Base-by-base conservation (phyloP, 2,113 vertebrate genomes). In the Phalacrocorax brasilianus region DNA sequence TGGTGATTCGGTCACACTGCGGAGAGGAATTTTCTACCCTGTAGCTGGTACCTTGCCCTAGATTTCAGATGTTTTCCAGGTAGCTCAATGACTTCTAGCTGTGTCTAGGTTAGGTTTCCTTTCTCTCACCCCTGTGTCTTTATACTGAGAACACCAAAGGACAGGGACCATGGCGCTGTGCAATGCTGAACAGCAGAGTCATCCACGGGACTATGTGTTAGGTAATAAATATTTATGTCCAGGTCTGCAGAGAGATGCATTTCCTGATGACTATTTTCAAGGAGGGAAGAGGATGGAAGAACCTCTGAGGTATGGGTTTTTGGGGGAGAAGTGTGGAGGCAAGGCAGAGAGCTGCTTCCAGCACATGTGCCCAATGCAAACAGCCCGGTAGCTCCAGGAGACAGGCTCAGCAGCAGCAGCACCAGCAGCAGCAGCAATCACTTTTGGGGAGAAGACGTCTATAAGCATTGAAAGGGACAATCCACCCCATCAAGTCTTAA, bases 131-230 rank as follows among this genome's bases (percentile, higher is more conserved):
- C 22, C 20, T 21, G 24, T 49, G 9, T 24, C 27, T 67, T 68
- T 72, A 5, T 21, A 16, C 19, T 20, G 23, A 53, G 50, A 76
- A 24, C 15, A 56, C 32, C 47, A n/a, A 62, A 82, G 74, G 44
- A 42, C 30, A 50, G n/a, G 11, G 76, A 42, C 8, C 8, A 6
- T 0, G 0, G 35, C 1, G 2, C 72, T 30, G 67, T 63, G 55
- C 56, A 62, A 74, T 1, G 6, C 5, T 59, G 53, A 78, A 61
- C n/a, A 47, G 70, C 68, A 68, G 11, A 78, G 67, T 38, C 50
- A 93, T n/a, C 26, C 5, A 3, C 3, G 13, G 17, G 55, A 74
- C 22, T 4, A 0, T 14, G 14, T 24, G 42, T 20, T 45, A 33
- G 27, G 8, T 13, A 47, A 59, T 55, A 40, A 55, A 72, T 61